Percentiles rank a stretch among this genome's conserved stretches.
phyloP scores from a whole-genome alignment of 2,113 vertebrate genomes.

The Oxyura jamaicensis region DNA sequence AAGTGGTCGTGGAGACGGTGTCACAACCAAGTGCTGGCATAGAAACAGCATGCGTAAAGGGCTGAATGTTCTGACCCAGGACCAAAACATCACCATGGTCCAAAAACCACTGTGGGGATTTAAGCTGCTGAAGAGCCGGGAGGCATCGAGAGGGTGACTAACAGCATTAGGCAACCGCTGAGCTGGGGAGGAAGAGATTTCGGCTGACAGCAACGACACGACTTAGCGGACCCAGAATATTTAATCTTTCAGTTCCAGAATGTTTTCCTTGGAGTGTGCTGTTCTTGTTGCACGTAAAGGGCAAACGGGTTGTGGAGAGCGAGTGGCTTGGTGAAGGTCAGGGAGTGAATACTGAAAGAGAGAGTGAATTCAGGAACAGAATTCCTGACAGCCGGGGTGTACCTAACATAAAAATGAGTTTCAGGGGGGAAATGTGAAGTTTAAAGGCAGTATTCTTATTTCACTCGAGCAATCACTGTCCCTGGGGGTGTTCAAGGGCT shows the following conservation, averaged over 20 bases:
- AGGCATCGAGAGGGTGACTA: neutral
- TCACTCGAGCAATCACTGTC: neutral
- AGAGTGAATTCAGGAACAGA: neutral
- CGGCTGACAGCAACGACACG: neutral
- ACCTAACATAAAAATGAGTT: fast-evolving
- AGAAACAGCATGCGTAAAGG: fast-evolving
- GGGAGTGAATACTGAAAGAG: fast-evolving
- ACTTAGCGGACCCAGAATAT: neutral
- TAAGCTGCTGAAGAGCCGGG: neutral
- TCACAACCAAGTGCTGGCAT: neutral
- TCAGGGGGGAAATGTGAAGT: neutral
- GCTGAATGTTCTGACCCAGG: neutral
- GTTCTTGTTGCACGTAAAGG: neutral
- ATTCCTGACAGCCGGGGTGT: neutral
- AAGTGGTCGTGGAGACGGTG: neutral
- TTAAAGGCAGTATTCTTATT: neutral
- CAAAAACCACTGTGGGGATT: neutral
- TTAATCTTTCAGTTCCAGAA: neutral
- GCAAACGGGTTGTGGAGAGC: neutral
- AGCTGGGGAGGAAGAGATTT: neutral
- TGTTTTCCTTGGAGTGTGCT: neutral
- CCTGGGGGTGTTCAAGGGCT: too few species aligned
- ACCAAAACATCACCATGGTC: neutral
- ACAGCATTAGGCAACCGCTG: neutral
- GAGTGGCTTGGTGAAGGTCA: neutral